Base-by-base conservation (phyloP, 2,888 invertebrate genomes). In the Temnothorax unifasciatus region DNA sequence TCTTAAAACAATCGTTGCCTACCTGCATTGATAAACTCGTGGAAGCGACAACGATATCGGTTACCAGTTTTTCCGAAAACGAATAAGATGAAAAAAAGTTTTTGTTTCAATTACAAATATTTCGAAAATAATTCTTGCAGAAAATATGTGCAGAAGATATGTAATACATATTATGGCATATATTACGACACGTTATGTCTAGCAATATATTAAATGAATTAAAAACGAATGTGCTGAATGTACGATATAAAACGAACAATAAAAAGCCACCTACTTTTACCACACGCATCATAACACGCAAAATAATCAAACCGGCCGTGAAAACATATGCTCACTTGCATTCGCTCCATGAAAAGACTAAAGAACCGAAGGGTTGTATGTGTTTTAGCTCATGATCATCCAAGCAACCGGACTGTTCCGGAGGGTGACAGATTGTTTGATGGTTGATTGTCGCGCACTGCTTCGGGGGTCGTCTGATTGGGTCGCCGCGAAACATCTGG, bases 401-500 rank as follows among this genome's bases (percentile, higher is more conserved):
- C 86, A 87, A 88, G 88, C 87, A 89, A 90, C 88, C 88, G 83
- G 85, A 76, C 88, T 69, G 85, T 89, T 88, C 90, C 91, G 85
- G 92, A 93, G 93, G 94, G 93, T 93, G 93, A 90, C 90, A 92
- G 93, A 94, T 94, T 94, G 94, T 94, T 94, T 92, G 94, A 94
- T 93, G 94, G 93, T 94, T 94, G 94, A 95, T 94, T 94, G 93
- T 94, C 92, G 93, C 92, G 92, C 86, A 91, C 89, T 91, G 93
- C 94, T 93, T 92, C 93, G 92, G 93, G 94, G 93, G 93, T 94
- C 93, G 93, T 92, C 92, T 94, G 94, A 95, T 95, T 95, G 94
- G 94, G 94, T 94, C 92, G 94, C 94, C 93, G 93, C 94, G 94
- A 94, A 95, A 95, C 95, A 95, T 95, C 95, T 95, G 95, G 93